Evolutionary conservation across 2,113 vertebrate species (phyloP).

Genomic region (Mastomys natalensis): DNA sequence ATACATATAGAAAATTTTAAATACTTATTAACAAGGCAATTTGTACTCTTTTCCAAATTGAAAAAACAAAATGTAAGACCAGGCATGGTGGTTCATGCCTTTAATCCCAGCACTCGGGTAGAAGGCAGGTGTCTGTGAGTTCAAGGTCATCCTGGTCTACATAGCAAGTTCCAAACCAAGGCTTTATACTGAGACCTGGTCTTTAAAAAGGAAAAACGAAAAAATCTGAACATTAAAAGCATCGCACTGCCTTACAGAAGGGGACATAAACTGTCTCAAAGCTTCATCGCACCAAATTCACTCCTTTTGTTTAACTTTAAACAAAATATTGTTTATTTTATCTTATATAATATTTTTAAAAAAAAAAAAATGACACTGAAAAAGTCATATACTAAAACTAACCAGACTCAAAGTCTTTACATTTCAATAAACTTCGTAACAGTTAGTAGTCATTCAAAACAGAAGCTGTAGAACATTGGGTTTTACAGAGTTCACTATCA

Average conservation of each 20-base stretch:
- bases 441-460: not conserved
- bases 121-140: not conserved
- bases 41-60: not conserved
- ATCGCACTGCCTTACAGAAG: not conserved
- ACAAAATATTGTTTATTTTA: no score
- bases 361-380: not conserved
- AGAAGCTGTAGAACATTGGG: not conserved
- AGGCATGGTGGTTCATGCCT: not conserved
- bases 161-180: not conserved
- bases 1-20: not conserved
- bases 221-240: conserved; percentile 4
- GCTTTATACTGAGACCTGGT: not conserved
- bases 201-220: not conserved
- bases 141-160: not conserved
- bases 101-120: not conserved
- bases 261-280: not conserved
- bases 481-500: not conserved
- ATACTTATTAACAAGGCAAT: conserved; percentile 42
- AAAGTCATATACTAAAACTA: not conserved
- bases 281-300: not conserved
- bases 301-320: not conserved
- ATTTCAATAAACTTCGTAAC: not conserved
- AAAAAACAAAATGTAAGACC: not conserved
- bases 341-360: no score
- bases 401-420: not conserved